phyloP scores from a whole-genome alignment of 2,888 invertebrate genomes.

The Pyrochroa serraticornis region DNA sequence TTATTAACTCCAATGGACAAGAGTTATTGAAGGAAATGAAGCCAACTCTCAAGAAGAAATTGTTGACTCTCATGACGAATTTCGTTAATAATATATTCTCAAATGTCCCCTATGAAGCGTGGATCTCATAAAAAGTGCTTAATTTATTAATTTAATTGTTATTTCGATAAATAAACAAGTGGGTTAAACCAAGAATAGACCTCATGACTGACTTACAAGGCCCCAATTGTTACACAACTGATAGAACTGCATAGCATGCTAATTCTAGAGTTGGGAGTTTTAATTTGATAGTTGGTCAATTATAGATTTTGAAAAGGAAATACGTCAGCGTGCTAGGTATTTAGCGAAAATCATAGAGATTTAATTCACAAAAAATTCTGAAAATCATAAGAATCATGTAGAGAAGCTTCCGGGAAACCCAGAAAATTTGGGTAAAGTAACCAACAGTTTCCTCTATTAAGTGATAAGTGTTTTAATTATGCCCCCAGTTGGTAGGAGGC shows the following conservation, averaged over 20 bases:
- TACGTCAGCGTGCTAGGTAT: background rate
- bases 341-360: no score
- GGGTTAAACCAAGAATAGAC: background rate
- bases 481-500: no score
- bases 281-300: background rate
- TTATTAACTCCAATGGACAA: conserved; percentile 86
- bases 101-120: conserved; percentile 79
- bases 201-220: no score
- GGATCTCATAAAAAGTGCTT: conserved; percentile 60
- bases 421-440: no score
- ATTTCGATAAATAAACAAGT: conserved; percentile 9
- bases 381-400: no score
- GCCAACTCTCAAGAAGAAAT: conserved; percentile 77
- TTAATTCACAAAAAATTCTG: no score
- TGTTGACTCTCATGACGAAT: conserved; percentile 74
- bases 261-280: conserved; percentile 1
- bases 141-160: conserved; percentile 15
- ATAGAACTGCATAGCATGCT: background rate
- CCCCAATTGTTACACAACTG: no score
- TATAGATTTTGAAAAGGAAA: conserved; percentile 11
- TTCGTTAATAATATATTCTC: conserved; percentile 78
- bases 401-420: no score
- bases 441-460: no score
- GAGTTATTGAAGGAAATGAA: conserved; percentile 88
- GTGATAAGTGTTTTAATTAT: no score